These are phyloP conservation scores for Melieria omissa DNA, from an alignment of 2,888 invertebrate genomes.

Conservation along the genomic window DNA sequence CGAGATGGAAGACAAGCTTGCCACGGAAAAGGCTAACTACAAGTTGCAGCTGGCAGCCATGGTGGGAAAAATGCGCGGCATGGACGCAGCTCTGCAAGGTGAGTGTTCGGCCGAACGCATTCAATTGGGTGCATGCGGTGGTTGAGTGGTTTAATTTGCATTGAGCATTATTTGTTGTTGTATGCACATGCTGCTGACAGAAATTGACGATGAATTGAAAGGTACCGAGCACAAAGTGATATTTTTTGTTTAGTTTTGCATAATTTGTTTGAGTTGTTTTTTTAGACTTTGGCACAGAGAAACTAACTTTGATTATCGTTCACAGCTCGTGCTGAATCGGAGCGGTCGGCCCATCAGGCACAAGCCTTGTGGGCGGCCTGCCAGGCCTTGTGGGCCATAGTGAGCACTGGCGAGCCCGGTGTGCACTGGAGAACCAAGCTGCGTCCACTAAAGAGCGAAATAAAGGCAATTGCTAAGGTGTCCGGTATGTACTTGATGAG, in stretches of 20 bases:
- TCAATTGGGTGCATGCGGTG: too few species aligned
- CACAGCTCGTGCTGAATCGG: constrained; percentile 77
- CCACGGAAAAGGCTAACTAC: constrained; percentile 75
- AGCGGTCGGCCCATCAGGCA: constrained; percentile 80
- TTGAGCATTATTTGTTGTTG: not conserved
- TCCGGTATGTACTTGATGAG: constrained; percentile 71
- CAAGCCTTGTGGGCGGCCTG: constrained; percentile 95
- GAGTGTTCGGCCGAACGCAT: constrained; percentile 49
- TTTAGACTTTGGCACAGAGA: too few species aligned
- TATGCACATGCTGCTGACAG: constrained; percentile 56
- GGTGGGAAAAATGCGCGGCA: constrained; percentile 79
- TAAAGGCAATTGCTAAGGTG: constrained; percentile 79
- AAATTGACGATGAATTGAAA: constrained; percentile 65
- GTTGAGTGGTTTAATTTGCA: not conserved
- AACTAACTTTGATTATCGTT: not conserved
- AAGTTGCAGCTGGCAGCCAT: constrained; percentile 79
- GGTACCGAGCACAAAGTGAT: constrained; percentile 52
- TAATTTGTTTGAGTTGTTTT: not conserved
- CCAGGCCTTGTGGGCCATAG: constrained; percentile 83
- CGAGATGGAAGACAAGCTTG: constrained; percentile 75
- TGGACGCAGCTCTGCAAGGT: constrained; percentile 82
- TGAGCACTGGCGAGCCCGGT: constrained; percentile 74
- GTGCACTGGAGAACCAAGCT: constrained; percentile 71
- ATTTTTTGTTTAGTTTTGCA: not conserved
- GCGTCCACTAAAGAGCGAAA: constrained; percentile 75